These are phyloP conservation scores for Psophia crepitans DNA, from an alignment of 2,113 vertebrate species.

Conservation along the genomic window DNA sequence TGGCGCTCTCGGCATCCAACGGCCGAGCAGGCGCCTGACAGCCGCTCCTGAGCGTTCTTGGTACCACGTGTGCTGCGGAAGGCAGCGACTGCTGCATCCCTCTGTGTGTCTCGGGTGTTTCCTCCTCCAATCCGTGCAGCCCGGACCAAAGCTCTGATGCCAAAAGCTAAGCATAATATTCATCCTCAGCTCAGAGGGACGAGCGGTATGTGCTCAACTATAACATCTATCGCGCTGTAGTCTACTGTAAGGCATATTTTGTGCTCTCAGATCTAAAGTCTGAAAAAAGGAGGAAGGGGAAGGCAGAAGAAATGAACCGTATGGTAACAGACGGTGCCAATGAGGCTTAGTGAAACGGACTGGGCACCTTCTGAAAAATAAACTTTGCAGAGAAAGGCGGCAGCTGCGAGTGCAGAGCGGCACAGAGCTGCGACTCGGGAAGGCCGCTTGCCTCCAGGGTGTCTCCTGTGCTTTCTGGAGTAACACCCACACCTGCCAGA, in stretches of 20 bases:
- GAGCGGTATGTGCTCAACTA: background rate
- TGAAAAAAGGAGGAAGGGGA: background rate
- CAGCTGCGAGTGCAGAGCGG: too few species aligned
- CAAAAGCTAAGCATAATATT: too few species aligned
- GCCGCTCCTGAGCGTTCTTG: too few species aligned
- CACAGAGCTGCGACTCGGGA: background rate
- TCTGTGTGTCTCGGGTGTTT: too few species aligned
- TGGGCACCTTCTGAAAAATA: background rate
- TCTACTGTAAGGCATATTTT: rapidly evolving
- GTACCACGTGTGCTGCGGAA: too few species aligned
- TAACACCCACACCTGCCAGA: rapidly evolving
- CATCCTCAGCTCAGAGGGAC: too few species aligned
- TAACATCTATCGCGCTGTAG: too few species aligned
- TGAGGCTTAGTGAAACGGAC: background rate
- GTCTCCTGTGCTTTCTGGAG: background rate
- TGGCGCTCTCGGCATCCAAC: rapidly evolving
- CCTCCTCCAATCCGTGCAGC: too few species aligned
- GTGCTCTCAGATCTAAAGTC: background rate
- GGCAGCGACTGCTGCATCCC: too few species aligned
- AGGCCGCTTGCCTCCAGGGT: background rate
- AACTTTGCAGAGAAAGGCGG: background rate
- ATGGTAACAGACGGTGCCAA: rapidly evolving
- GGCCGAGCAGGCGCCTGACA: too few species aligned
- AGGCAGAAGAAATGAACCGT: rapidly evolving
- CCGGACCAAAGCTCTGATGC: too few species aligned